A percentile compares a stretch with the other conserved stretches of the same genome.
Evolutionary conservation across 2,888 invertebrate species (phyloP).

Genomic region (Panopea generosa): DNA sequence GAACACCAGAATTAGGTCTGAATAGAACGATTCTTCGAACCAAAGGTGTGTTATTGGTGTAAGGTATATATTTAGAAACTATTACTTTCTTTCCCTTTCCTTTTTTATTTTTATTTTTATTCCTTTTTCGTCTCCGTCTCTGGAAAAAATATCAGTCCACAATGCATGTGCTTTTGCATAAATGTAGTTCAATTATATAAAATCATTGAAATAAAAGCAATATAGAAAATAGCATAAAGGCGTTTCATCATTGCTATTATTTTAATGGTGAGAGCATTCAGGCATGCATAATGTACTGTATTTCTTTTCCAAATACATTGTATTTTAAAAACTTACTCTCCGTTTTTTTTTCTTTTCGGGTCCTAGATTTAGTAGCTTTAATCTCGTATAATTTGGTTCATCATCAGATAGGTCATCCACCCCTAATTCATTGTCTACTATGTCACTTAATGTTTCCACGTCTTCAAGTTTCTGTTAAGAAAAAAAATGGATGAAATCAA

Average conservation of each 20-base stretch:
- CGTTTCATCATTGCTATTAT: too few relatives aligned
- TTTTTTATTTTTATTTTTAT: neutral
- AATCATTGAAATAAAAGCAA: too few relatives aligned
- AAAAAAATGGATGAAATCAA: too few relatives aligned
- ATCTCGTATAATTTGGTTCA: slow-evolving; percentile 53
- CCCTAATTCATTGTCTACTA: slow-evolving; percentile 61
- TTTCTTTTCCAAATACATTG: neutral
- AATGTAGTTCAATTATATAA: too few relatives aligned
- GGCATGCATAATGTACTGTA: slow-evolving; percentile 15
- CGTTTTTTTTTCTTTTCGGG: slow-evolving; percentile 44
- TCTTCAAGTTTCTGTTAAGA: slow-evolving; percentile 54
- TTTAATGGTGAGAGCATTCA: slow-evolving; percentile 31
- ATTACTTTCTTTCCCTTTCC: slow-evolving; percentile 40
- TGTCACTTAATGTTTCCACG: slow-evolving; percentile 62
- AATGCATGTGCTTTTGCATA: too few relatives aligned
- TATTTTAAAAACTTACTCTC: slow-evolving; percentile 47
- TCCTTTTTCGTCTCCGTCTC: too few relatives aligned
- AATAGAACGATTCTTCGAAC: slow-evolving; percentile 52
- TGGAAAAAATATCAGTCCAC: too few relatives aligned
- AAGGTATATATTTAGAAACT: slow-evolving; percentile 52
- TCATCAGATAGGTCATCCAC: slow-evolving; percentile 59
- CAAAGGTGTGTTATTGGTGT: slow-evolving; percentile 36
- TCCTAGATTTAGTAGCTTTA: slow-evolving; percentile 60
- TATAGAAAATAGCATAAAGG: too few relatives aligned
- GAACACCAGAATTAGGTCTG: slow-evolving; percentile 18